Conservation (phyloP, 2,113 vertebrate genomes). For the Mobula hypostoma region DNA sequence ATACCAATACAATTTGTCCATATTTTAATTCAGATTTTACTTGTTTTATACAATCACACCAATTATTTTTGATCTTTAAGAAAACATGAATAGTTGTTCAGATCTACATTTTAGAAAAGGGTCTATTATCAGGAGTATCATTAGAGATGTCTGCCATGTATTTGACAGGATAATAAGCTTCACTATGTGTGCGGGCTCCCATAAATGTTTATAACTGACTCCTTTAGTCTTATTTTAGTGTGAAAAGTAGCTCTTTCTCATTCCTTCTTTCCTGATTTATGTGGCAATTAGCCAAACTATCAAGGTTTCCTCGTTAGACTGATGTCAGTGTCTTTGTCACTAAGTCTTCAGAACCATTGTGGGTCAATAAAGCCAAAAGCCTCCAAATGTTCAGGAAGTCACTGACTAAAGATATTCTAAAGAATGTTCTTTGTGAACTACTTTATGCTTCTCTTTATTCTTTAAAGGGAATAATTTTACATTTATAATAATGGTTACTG, state of each 20-base stretch:
- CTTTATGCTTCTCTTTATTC: not conserved
- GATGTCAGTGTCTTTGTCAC: conserved; percentile 2
- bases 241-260: not conserved
- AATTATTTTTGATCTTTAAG: conserved; percentile 25
- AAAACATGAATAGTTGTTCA: not conserved
- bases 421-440: not conserved
- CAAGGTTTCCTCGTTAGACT: conserved; percentile 11
- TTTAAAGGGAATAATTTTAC: conserved; percentile 16
- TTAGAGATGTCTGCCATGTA: not conserved
- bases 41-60: not conserved
- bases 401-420: not conserved
- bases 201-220: conserved; percentile 33
- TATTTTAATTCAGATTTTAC: not conserved
- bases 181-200: conserved; percentile 17
- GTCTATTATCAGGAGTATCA: not conserved
- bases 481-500: not conserved
- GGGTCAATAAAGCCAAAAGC: conserved; percentile 3
- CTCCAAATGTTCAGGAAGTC: conserved; percentile 24
- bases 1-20: not conserved
- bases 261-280: conserved; percentile 21
- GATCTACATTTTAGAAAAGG: not conserved
- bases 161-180: not conserved
- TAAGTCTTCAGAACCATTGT: not conserved
- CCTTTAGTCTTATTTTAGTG: not conserved
- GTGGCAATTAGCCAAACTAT: conserved; percentile 27